Conservation (phyloP, 2,113 vertebrate genomes). For the Saguinus midas region DNA sequence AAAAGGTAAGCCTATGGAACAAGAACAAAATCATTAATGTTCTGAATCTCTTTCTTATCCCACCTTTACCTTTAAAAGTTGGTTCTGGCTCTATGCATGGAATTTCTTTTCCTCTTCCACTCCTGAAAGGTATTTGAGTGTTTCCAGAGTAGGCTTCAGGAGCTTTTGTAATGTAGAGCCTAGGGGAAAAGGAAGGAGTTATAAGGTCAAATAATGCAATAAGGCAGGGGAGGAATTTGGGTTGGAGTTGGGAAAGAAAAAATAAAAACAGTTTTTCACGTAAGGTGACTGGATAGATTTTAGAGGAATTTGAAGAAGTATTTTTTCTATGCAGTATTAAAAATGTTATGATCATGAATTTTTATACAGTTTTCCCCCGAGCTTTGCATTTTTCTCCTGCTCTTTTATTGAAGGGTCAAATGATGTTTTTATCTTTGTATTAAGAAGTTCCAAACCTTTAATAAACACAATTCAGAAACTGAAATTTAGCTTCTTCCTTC, state of each 20-base stretch:
- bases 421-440: neutral
- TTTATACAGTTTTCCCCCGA: neutral
- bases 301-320: neutral
- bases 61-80: neutral
- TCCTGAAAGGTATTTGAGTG: neutral
- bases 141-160: neutral
- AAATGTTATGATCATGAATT: neutral
- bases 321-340: neutral
- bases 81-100: neutral
- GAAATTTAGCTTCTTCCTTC: constrained; percentile 14
- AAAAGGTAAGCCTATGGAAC: neutral
- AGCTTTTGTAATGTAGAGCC: neutral
- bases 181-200: neutral
- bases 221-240: neutral
- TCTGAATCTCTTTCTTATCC: neutral
- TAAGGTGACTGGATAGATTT: neutral
- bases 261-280: neutral
- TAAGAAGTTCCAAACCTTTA: neutral
- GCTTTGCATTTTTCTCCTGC: neutral
- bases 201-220: neutral
- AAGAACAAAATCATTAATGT: neutral
- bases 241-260: neutral
- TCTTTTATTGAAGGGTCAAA: neutral
- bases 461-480: neutral
- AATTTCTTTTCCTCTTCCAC: neutral